phyloP scores from a whole-genome alignment of 2,888 invertebrate genomes.

The Norana najaformis region DNA sequence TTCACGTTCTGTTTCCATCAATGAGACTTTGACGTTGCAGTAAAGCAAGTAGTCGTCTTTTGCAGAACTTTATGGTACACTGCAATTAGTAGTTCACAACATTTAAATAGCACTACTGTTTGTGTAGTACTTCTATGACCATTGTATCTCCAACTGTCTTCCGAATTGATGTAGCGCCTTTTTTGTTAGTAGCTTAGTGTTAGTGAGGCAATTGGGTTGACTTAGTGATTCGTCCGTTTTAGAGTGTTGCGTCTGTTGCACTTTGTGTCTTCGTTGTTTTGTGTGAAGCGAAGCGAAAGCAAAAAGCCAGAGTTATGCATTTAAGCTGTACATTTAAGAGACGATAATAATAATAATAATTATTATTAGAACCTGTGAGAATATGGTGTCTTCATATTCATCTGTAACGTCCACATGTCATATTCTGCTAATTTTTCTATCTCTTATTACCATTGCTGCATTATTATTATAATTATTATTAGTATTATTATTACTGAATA shows the following conservation, averaged over 20 bases:
- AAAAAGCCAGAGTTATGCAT: constrained; percentile 5
- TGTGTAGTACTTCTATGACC: not conserved
- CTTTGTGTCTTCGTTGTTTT: constrained; percentile 6
- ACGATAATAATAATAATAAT: not conserved
- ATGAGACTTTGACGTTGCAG: no score
- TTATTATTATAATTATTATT: not conserved
- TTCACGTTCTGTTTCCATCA: no score
- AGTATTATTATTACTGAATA: not conserved
- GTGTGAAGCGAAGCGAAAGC: not conserved
- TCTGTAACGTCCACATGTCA: not conserved
- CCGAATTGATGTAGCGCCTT: not conserved
- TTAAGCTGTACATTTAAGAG: constrained; percentile 13
- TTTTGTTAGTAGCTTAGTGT: not conserved
- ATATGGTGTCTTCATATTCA: not conserved
- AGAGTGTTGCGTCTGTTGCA: no score
- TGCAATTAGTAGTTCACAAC: not conserved
- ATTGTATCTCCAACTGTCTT: not conserved
- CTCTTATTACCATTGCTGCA: not conserved
- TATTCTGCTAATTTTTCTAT: not conserved
- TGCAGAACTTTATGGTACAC: not conserved
- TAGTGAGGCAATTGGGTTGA: not conserved
- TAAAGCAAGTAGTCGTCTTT: not conserved
- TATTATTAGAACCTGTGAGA: not conserved
- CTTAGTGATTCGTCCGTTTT: not conserved
- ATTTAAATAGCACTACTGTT: not conserved